Conservation (phyloP, 2,113 vertebrate genomes). For the Sialia sialis region DNA sequence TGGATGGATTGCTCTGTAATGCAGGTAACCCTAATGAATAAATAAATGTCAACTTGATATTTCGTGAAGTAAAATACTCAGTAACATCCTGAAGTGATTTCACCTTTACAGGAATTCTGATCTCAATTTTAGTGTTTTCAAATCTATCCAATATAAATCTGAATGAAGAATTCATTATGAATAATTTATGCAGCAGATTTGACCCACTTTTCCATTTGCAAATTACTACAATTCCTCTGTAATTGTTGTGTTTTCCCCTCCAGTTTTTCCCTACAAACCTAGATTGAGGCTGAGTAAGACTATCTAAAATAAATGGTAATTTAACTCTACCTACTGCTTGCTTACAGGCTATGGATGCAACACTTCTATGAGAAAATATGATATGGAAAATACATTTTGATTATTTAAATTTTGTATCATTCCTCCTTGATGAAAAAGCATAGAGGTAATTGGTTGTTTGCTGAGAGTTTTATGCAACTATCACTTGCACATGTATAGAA, state of each 20-base stretch:
- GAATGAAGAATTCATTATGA: slow-evolving; percentile 16
- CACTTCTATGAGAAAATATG: neutral
- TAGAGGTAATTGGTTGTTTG: neutral
- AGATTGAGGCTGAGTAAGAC: neutral
- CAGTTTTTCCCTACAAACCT: neutral
- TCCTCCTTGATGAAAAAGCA: neutral
- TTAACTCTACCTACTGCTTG: neutral
- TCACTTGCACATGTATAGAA: neutral
- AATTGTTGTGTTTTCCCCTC: neutral
- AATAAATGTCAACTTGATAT: neutral
- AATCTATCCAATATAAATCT: neutral
- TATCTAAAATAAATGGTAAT: neutral
- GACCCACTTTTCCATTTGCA: slow-evolving; percentile 24
- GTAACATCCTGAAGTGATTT: neutral
- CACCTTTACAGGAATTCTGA: slow-evolving; percentile 1
- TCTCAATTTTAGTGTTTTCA: slow-evolving; percentile 16
- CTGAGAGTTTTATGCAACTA: neutral
- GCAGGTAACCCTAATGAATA: slow-evolving; percentile 20
- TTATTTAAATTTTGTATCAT: neutral
- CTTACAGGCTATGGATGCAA: neutral
- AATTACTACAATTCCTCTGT: slow-evolving; percentile 23
- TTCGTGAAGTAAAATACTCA: neutral
- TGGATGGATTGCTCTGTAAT: slow-evolving; percentile 6
- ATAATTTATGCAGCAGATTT: slow-evolving; percentile 27
- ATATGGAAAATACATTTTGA: neutral